phyloP scores from a whole-genome alignment of 2,113 vertebrate species.

The Deroptyus accipitrinus region DNA sequence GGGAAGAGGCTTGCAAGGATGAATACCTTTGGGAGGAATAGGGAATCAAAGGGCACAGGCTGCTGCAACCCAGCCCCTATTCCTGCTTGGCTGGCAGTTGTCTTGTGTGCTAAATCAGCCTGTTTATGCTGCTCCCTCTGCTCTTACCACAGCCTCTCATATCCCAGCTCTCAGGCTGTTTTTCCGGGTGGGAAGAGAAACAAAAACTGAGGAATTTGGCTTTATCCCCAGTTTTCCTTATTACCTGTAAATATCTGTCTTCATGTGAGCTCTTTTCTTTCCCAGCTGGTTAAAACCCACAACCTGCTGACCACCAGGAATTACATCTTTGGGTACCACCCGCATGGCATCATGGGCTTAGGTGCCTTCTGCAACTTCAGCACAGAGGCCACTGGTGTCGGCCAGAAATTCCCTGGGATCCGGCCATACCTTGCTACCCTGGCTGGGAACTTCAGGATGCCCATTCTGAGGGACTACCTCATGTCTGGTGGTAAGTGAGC shows the following conservation, averaged over 20 bases:
- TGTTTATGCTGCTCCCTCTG: neutral
- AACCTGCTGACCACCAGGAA: constrained; percentile 90
- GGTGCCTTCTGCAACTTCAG: constrained; percentile 97
- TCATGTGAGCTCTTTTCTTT: neutral
- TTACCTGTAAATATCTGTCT: neutral
- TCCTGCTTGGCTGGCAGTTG: neutral
- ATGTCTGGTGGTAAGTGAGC: constrained; percentile 91
- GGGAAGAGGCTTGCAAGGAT: neutral
- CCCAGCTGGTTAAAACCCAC: constrained; percentile 94
- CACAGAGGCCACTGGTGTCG: constrained; percentile 91
- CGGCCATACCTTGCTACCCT: constrained; percentile 90
- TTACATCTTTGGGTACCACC: constrained; percentile 96
- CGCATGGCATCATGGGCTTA: constrained; percentile 93
- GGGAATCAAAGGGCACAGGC: neutral
- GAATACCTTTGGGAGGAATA: neutral
- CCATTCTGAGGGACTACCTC: constrained; percentile 91
- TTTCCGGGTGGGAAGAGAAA: neutral
- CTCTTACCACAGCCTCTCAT: neutral
- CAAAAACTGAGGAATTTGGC: neutral
- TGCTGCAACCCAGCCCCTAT: neutral
- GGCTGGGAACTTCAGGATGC: constrained; percentile 94
- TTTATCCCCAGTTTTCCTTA: neutral
- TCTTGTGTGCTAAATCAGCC: neutral
- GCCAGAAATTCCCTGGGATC: constrained; percentile 95
- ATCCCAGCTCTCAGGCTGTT: neutral